These are phyloP conservation scores for Microcebus griseorufus DNA, from an alignment of 2,113 vertebrate genomes.

Conservation along the genomic window DNA sequence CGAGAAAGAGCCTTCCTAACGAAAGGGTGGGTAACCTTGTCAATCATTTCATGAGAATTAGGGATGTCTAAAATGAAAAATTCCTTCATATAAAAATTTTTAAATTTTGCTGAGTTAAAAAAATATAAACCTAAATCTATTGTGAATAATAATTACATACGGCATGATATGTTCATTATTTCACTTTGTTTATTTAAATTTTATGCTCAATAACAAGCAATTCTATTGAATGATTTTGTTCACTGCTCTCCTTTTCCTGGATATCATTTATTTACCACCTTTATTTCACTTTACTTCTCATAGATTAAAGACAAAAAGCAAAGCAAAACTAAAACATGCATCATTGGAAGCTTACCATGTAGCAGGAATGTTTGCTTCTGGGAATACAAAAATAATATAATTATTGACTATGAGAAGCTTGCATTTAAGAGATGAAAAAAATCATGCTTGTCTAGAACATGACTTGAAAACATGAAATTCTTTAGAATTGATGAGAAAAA, in stretches of 20 bases:
- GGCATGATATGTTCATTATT: background rate
- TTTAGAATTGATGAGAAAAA: background rate
- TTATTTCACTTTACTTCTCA: background rate
- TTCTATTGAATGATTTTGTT: background rate
- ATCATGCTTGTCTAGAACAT: background rate
- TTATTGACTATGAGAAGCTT: background rate
- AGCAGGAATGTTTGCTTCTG: background rate
- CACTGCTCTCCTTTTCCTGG: background rate
- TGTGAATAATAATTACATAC: background rate
- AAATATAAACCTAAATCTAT: background rate
- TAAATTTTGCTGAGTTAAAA: background rate
- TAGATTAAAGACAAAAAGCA: background rate
- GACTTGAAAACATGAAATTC: background rate
- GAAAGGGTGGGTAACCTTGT: accelerated
- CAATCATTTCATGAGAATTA: background rate
- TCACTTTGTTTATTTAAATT: background rate
- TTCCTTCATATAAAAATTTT: background rate
- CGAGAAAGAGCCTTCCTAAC: background rate
- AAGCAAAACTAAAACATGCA: background rate
- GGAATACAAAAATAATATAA: background rate
- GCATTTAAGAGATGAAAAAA: background rate
- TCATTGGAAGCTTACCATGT: background rate
- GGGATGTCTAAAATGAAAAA: background rate
- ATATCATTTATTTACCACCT: background rate
- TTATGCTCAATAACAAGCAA: background rate